Evolutionary conservation across 2,797 vertebrate species (phyloP), one percentile per base, ranked within the genome.

Genomic region (Chanos chanos): DNA sequence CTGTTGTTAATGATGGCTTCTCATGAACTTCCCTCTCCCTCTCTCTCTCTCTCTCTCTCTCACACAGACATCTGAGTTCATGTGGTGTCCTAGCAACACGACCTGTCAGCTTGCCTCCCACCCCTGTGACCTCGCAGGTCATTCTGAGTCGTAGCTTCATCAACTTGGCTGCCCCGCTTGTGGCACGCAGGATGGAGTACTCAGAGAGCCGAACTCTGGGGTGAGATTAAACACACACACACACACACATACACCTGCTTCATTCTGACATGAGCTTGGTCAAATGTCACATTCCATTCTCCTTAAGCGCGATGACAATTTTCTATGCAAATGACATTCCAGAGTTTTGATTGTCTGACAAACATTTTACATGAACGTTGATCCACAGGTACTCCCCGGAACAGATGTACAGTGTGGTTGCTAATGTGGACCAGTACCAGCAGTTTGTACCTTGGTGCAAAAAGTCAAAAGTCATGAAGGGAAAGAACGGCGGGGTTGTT

Each of bases 371-470:
- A 4, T 27, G 15, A 1, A 28, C 64, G 3, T 66, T 37, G 28
- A 16, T 55, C 9, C 16, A 34, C 73, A 93, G 91, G 61, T 92
- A 83, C 64, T 79, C 86, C 10, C 71, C 81, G 5, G 83, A 88
- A 58, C 88, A 93, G 73, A 89, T 92, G 71, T 93, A 86, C 72
- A 72, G 43, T 0, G 64, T 92, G 25, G 89, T 93, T 57, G 82
- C 87, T 4, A 70, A 64, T 10, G 86, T 93, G 56, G 84, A 86
- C 19, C 77, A 87, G 53, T 93, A 93, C 80, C 81, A 83, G 55
- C 58, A 86, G 25, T 93, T 92, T 70, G 90, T 93, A 19, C 91
- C 91, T 15, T 92, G 91, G 91, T 93, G 91, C 68, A 91, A 83
- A 50, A 83, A 80, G 60, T 92, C 91, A 37, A 83, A 63, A n/a